Conservation (phyloP, 2,113 vertebrate species). For the Cygnus buccinator region DNA sequence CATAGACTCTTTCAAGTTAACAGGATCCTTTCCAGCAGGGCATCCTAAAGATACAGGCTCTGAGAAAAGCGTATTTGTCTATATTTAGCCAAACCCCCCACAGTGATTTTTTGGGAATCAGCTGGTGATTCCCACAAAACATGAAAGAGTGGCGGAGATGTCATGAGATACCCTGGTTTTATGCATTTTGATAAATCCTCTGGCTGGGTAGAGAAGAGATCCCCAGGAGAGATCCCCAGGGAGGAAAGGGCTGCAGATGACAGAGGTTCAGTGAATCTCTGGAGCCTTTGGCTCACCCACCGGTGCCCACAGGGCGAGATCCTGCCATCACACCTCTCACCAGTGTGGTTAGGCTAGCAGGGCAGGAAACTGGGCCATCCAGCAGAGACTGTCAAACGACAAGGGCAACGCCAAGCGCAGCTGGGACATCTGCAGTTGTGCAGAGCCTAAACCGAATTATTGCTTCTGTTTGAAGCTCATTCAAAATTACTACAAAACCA, state of each 20-base stretch:
- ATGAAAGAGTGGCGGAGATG: background rate
- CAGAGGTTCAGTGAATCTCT: background rate
- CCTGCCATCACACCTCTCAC: background rate
- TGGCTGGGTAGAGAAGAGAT: background rate
- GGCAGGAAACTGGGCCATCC: background rate
- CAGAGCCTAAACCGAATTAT: background rate
- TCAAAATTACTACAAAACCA: background rate
- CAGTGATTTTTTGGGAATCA: rapidly evolving
- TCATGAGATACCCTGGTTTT: background rate
- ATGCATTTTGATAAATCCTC: background rate
- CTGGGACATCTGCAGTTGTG: background rate
- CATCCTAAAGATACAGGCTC: background rate
- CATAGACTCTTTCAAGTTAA: background rate
- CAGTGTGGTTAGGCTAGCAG: background rate
- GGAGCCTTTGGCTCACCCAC: background rate
- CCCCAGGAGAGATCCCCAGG: background rate
- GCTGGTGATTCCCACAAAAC: background rate
- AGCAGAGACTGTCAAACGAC: background rate
- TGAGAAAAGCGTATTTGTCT: background rate
- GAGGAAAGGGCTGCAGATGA: background rate
- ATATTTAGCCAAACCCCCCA: background rate
- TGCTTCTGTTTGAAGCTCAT: slow-evolving; percentile 2
- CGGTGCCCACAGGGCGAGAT: rapidly evolving
- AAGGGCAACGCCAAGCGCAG: background rate
- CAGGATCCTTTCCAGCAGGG: background rate